Percentiles rank a stretch among this genome's conserved stretches.
Evolutionary conservation across 2,113 vertebrate species (phyloP).

Genomic region (Tachuris rubrigastra): DNA sequence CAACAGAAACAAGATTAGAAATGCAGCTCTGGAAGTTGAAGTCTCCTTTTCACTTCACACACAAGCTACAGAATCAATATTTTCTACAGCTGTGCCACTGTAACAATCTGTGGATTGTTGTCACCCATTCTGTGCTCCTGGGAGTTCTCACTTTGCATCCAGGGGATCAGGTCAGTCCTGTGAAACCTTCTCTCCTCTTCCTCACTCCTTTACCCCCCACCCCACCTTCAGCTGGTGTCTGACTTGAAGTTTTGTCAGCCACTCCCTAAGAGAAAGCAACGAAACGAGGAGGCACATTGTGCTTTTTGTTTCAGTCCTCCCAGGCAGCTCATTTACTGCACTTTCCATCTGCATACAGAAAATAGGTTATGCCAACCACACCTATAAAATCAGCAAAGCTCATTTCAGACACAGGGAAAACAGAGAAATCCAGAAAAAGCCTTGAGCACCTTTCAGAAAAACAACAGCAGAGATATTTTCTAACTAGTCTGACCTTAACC

Average conservation of each 20-base stretch:
- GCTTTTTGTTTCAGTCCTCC: background rate
- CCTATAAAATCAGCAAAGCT: background rate
- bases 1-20: background rate
- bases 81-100: background rate
- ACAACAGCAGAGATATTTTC: background rate
- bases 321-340: background rate
- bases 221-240: background rate
- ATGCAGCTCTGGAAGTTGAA: background rate
- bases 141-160: background rate
- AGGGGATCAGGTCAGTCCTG: background rate
- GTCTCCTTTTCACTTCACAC: background rate
- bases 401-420: background rate
- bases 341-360: background rate
- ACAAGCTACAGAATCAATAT: background rate
- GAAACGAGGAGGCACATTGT: background rate
- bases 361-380: background rate
- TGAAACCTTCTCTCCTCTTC: background rate
- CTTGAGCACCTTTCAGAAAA: background rate
- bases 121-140: background rate
- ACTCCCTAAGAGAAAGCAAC: background rate
- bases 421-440: background rate
- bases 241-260: background rate
- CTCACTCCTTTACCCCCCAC: background rate
- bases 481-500: background rate
- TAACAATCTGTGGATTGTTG: background rate